Evolutionary conservation across 2,888 invertebrate genomes (phyloP).

Genomic region (Amorpha juglandis): DNA sequence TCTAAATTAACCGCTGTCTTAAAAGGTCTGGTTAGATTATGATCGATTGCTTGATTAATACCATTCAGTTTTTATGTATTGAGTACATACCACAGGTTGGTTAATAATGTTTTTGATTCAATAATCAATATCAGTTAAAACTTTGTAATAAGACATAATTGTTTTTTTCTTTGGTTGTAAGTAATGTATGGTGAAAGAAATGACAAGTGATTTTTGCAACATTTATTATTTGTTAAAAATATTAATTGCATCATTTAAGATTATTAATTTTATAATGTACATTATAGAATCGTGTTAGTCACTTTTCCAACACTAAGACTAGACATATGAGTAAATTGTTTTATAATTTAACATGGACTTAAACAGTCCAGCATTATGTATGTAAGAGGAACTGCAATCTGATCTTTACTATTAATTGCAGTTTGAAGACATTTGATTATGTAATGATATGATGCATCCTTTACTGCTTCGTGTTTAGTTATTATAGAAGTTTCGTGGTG

Average conservation of each 20-base stretch:
- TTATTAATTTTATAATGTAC: not conserved
- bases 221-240: not conserved
- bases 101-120: slow-evolving; percentile 14
- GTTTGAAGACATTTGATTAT: slow-evolving; percentile 68
- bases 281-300: not conserved
- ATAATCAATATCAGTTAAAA: not conserved
- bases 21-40: slow-evolving; percentile 57
- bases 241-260: not conserved
- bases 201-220: not conserved
- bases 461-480: not conserved
- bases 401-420: slow-evolving; percentile 47
- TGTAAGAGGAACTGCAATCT: slow-evolving; percentile 54
- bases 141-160: not conserved
- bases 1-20: slow-evolving; percentile 53
- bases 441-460: slow-evolving; percentile 52
- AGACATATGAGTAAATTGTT: slow-evolving; percentile 38
- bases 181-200: not conserved
- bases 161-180: too few species aligned
- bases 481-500: not conserved
- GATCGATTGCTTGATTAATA: slow-evolving; percentile 48
- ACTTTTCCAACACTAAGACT: slow-evolving; percentile 44
- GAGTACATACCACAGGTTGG: not conserved
- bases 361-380: slow-evolving; percentile 68
- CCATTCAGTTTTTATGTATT: slow-evolving; percentile 20
- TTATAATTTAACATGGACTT: slow-evolving; percentile 52